Base-by-base conservation (phyloP, 2,113 vertebrate species). In the Otocyon megalotis region DNA sequence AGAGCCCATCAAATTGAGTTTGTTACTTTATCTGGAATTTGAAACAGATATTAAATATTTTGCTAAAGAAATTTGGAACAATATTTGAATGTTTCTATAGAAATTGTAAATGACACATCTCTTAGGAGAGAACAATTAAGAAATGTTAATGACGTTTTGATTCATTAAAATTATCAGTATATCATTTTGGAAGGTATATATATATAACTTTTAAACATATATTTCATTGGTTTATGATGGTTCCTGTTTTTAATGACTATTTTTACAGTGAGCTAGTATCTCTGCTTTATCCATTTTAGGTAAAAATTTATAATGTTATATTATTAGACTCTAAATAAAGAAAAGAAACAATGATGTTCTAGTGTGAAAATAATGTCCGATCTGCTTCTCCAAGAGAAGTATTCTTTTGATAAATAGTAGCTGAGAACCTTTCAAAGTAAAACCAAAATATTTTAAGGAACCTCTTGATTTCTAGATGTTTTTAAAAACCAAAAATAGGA, bases 401-500 rank as follows among this genome's bases (percentile, higher is more conserved):
- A 0, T 89, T 90, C 6, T 69, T 96, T 79, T 69, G 14, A 89
- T 79, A 79, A 96, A 96, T 1, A 56, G 24, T 83, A 84, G 9
- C 60, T 69, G 26, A 88, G 35, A 4, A 43, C 82, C n/a, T 94
- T 81, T 90, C 17, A 54, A 74, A 88, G 54, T 62, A 93, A 85
- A 91, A 86, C 19, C 65, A 2, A 96, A 94, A 80, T 92, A 65
- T 88, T 94, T 93, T 63, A 86, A 91, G 94, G 37, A 48, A 54
- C 19, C 12, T 94, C 89, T 92, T 95, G 65, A 86, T 94, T 98
- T 96, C 43, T 76, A 87, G 63, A 4, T 93, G 85, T 74, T 96
- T 96, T 96, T 88, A 35, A 69, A 91, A 58, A 74, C 67, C 37
- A 90, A 88, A 87, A 87, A 81, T 96, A 96, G 77, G 93, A 97